Base-by-base conservation (phyloP, 2,888 invertebrate species). In the Nomada goodeniana region DNA sequence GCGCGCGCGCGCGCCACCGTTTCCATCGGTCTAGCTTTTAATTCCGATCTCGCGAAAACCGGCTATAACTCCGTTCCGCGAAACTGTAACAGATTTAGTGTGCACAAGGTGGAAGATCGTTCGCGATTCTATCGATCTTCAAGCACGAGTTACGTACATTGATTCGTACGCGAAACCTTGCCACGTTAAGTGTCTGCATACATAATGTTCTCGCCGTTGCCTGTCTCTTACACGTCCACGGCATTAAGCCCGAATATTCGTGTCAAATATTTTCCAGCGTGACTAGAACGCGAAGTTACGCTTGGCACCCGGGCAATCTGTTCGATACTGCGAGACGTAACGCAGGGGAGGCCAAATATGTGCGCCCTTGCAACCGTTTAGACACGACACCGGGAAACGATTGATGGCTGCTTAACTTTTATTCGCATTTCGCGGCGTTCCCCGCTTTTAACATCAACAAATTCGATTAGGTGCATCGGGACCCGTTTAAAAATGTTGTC, bases 11-110 rank as follows among this genome's bases (percentile, higher is more conserved):
- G 29, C 29, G 29, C 29, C 36, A 42, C 20, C 44, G 13, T 44
- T 42, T 55, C 53, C 42, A 23, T 55, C 23, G 7, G 36, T 42
- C 23, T 2, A 10, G 44, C 26, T 63, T 73, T 73, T 55, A 63
- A 44, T 55, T 73, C 64, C 52, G 55, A 64, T 64, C n/a, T 44
- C n/a, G 26, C 64, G 29, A 23, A 44, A 55, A 42, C 15, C 55
- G 42, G 23, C 42, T 23, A 18, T 55, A 68, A 57, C 18, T 68
- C 3, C 18, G 52, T 23, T 55, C 55, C 11, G 63, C 11, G 18
- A 10, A 26, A 50, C 26, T n/a, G 47, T 50, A 65, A 50, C 47
- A 65, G 47, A 26, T 65, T 50, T n/a, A 50, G 26, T 18, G 18
- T 26, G 64, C 1, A 3, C 47, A 2, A 47, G 15, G 47, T 47